Evolutionary conservation across 2,888 invertebrate genomes (phyloP).

Genomic region (Slavum lentiscoides): DNA sequence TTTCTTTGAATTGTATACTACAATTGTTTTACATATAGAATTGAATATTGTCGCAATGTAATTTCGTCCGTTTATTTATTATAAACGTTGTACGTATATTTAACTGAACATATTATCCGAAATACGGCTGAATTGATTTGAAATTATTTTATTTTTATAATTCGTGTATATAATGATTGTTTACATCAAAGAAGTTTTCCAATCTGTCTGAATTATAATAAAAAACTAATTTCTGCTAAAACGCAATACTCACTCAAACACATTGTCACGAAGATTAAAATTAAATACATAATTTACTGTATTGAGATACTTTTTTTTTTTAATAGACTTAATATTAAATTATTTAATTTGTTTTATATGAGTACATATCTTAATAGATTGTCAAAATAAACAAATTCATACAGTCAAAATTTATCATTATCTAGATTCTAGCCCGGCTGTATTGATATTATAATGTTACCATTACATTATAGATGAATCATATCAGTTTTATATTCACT

Average conservation of each 20-base stretch:
- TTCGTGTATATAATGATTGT: background rate
- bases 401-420: too few species aligned
- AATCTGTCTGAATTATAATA: background rate
- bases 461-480: too few species aligned
- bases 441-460: too few species aligned
- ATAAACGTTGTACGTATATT: slow-evolving; percentile 8
- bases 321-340: too few species aligned
- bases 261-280: background rate
- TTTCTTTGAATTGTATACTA: background rate
- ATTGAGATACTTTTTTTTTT: too few species aligned
- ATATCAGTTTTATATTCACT: too few species aligned
- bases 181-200: background rate
- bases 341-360: too few species aligned
- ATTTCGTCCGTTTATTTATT: background rate
- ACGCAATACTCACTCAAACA: background rate
- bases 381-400: too few species aligned
- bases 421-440: too few species aligned
- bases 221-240: slow-evolving; percentile 5
- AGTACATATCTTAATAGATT: too few species aligned
- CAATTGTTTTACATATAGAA: background rate
- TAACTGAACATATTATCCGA: background rate
- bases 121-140: background rate
- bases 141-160: slow-evolving; percentile 15
- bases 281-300: background rate
- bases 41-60: background rate